phyloP scores from a whole-genome alignment of 2,888 invertebrate species.

The Drosophila macrothrix region DNA sequence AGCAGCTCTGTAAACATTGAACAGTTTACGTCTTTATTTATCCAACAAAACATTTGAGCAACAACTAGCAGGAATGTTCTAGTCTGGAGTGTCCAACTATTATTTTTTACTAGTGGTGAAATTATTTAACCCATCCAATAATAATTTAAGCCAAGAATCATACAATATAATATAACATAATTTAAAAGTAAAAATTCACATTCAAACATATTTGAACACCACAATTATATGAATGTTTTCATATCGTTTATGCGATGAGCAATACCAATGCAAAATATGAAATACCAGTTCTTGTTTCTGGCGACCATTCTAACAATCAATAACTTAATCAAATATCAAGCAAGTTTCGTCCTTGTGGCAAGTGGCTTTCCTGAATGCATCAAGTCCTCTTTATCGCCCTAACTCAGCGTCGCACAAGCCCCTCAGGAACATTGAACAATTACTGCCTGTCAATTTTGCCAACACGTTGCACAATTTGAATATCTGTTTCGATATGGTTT shows the following conservation, averaged over 20 bases:
- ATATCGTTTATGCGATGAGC: background rate
- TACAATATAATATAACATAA: background rate
- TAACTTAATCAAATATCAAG: background rate
- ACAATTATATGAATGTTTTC: background rate
- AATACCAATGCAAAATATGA: background rate
- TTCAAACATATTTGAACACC: background rate
- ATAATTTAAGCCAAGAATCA: background rate
- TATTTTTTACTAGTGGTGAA: background rate
- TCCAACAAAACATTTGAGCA: background rate
- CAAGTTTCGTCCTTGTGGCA: background rate
- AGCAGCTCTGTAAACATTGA: constrained; percentile 22
- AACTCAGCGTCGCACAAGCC: background rate
- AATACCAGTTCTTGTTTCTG: background rate
- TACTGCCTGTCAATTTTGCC: background rate
- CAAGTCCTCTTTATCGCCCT: background rate
- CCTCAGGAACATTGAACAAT: background rate
- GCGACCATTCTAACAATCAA: background rate
- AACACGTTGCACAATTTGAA: background rate
- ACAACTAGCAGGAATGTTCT: background rate
- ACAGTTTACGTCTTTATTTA: constrained; percentile 7
- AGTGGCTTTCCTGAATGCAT: background rate
- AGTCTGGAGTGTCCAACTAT: background rate
- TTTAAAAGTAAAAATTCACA: background rate
- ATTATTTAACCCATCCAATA: background rate
- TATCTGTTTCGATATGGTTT: background rate